Evolutionary conservation across 2,113 vertebrate species (phyloP).

Genomic region (Coracopsis vasa): DNA sequence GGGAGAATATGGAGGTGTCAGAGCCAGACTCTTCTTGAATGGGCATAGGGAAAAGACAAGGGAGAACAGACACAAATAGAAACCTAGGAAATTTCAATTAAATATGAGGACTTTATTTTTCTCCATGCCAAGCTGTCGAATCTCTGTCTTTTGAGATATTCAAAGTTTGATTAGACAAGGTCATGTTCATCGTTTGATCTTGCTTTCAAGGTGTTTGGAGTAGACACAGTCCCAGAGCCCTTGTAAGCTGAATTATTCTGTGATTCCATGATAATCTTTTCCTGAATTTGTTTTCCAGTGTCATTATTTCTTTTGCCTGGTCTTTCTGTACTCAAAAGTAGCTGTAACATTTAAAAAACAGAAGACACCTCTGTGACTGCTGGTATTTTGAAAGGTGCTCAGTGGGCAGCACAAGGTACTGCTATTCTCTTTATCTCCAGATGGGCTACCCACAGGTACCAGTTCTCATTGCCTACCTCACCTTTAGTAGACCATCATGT

Average conservation of each 20-base stretch:
- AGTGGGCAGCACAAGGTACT: not conserved
- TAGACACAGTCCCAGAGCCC: not conserved
- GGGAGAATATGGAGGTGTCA: not conserved
- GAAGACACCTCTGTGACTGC: not conserved
- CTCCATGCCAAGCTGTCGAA: not conserved
- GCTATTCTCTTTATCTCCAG: not conserved
- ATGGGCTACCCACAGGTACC: fast-evolving
- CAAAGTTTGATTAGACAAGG: not conserved
- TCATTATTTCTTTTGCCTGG: not conserved
- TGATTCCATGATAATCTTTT: not conserved
- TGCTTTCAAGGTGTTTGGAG: not conserved
- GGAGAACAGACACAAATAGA: not conserved
- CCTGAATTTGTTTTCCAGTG: not conserved
- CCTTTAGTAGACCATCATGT: no score
- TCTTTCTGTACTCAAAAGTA: not conserved
- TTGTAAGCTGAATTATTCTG: not conserved
- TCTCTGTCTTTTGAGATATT: not conserved
- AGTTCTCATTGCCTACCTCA: not conserved
- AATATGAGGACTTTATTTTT: not conserved
- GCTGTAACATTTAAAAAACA: not conserved
- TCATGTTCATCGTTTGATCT: not conserved
- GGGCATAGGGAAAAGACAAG: not conserved
- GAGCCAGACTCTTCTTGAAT: not conserved
- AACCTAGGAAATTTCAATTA: not conserved
- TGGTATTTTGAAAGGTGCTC: not conserved